A percentile compares a stretch with the other conserved stretches of the same genome.
Evolutionary conservation across 2,797 vertebrate species (phyloP).

Genomic region (Eremophila alpestris): DNA sequence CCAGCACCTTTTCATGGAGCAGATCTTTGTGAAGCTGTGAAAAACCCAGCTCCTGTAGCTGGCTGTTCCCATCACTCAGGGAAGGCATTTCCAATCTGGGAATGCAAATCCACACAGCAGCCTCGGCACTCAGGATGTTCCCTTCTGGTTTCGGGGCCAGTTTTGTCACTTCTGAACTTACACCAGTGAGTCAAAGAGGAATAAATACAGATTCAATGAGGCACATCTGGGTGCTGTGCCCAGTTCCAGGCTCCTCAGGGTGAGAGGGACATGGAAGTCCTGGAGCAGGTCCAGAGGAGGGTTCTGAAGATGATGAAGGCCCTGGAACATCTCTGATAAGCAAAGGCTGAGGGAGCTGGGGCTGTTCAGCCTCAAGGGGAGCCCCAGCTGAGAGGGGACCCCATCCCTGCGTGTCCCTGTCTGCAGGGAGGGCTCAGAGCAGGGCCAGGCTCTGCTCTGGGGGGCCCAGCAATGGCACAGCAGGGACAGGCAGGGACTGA

Average conservation of each 20-base stretch:
- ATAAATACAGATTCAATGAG: background rate
- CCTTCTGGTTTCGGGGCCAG: background rate
- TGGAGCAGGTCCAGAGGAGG: background rate
- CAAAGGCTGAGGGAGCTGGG: background rate
- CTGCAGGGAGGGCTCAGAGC: background rate
- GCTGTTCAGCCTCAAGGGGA: rapidly evolving
- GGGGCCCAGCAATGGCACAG: background rate
- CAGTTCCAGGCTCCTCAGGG: background rate
- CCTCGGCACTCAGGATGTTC: background rate
- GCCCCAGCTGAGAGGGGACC: background rate
- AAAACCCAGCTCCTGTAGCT: background rate
- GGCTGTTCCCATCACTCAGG: background rate
- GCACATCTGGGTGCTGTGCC: background rate
- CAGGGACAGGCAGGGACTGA: background rate
- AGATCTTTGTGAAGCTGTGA: background rate
- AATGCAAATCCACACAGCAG: background rate
- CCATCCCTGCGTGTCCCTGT: background rate
- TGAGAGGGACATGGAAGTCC: background rate
- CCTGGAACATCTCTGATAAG: background rate
- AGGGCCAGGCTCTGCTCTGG: rapidly evolving
- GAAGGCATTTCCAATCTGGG: background rate
- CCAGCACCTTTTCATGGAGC: background rate
- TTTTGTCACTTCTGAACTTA: background rate
- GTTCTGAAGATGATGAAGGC: rapidly evolving
- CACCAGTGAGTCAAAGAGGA: background rate